These are phyloP conservation scores for Aethes cnicana DNA, from an alignment of 2,888 invertebrate species.

Conservation along the genomic window DNA sequence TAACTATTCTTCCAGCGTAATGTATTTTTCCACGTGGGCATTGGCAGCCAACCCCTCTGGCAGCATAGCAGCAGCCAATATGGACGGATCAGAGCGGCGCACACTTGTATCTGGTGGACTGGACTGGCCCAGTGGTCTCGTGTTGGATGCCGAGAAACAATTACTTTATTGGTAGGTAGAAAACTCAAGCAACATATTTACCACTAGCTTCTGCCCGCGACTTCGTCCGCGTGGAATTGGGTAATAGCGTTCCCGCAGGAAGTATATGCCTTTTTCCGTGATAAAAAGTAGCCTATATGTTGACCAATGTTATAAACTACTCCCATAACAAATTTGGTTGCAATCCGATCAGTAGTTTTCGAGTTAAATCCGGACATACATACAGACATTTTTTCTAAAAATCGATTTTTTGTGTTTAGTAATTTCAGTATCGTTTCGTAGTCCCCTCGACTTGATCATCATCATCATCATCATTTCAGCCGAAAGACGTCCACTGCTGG, in stretches of 20 bases:
- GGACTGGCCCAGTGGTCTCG: conserved; percentile 90
- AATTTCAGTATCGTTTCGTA: too few relatives aligned
- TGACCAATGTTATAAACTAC: too few relatives aligned
- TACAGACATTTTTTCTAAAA: too few relatives aligned
- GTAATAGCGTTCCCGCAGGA: background rate
- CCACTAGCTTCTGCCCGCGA: background rate
- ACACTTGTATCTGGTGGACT: conserved; percentile 78
- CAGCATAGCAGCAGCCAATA: conserved; percentile 86
- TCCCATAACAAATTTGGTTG: too few relatives aligned
- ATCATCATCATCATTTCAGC: too few relatives aligned
- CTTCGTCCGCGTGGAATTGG: background rate
- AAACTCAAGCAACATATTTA: background rate
- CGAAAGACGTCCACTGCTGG: too few relatives aligned
- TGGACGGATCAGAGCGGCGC: conserved; percentile 87
- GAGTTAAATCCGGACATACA: too few relatives aligned
- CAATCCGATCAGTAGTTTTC: too few relatives aligned
- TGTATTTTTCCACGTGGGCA: conserved; percentile 91
- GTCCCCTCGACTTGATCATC: too few relatives aligned
- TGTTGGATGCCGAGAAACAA: conserved; percentile 48
- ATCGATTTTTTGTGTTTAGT: too few relatives aligned
- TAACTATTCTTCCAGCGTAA: conserved; percentile 55
- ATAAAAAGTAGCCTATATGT: too few relatives aligned
- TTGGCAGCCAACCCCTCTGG: conserved; percentile 38
- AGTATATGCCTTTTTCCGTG: too few relatives aligned
- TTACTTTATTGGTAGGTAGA: conserved; percentile 57